Evolutionary conservation across 1,140 invertebrate species (phyloP), one percentile per base, ranked within the genome.

Genomic region (Drosophila leontia): DNA sequence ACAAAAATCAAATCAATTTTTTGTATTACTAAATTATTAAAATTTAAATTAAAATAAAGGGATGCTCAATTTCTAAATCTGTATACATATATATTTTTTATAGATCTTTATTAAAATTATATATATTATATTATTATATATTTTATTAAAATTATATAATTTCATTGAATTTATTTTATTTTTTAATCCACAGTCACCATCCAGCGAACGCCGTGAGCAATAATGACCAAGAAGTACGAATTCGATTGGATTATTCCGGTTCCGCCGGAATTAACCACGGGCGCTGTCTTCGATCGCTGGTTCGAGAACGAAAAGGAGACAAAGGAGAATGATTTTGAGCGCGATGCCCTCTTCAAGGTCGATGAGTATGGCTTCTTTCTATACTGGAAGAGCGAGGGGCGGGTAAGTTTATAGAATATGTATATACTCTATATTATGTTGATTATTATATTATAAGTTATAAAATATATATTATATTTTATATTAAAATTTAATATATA

Each of bases 301-400:
- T 97, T 98, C 63, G 99, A 99, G 93, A 97, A 98, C 91, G 98
- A 98, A 93, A 98, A 98, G 93, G 97, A 97, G 85, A 95, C 95
- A 15, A 92, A 92, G 58, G 91, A 92, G 65, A 92, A 92, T 48
- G 96, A 98, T 75, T 94, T 97, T 42, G 99, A 99, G 93, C 94
- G 96, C 57, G 96, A 96, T 91, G 99, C 98, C 84, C 92, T 96
- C 61, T 98, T 99, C 92, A 97, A 97, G 94, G 98, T 99, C 26
- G 99, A 99, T 93, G 98, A 99, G 93, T 98, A 98, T 94, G 99
- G 98, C 48, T 99, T 99, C 94, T 99, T 99, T 94, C 97, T 99
- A 75, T 99, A 98, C 92, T 99, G 98, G 99, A 99, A 99, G 93
- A 98, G 98, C 92, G 98, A 99, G 78, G 97, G 97, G 70, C 96